Evolutionary conservation across 2,797 vertebrate genomes (phyloP).

Genomic region (Sebastes umbrosus): DNA sequence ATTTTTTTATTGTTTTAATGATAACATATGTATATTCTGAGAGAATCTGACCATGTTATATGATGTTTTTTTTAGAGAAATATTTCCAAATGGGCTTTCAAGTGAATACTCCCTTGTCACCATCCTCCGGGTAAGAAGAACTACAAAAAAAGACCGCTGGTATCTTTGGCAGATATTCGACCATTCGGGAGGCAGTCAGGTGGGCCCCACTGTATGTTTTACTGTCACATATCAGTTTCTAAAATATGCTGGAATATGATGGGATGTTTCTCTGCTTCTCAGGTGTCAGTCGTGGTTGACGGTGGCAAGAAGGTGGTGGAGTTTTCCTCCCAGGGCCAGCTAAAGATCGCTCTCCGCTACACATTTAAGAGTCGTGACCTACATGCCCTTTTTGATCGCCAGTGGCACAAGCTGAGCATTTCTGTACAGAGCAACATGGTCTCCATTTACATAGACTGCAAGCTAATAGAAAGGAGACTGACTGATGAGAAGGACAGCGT

Average conservation of each 20-base stretch:
- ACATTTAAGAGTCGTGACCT: slow-evolving; percentile 93
- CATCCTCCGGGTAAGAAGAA: slow-evolving; percentile 90
- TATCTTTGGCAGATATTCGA: slow-evolving; percentile 94
- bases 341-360: slow-evolving; percentile 86
- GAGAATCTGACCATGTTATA: slow-evolving; percentile 4
- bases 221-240: background rate
- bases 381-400: slow-evolving; percentile 92
- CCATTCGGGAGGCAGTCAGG: slow-evolving; percentile 88
- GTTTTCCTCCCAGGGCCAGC: slow-evolving; percentile 83
- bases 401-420: slow-evolving; percentile 96
- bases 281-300: slow-evolving; percentile 92
- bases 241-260: background rate
- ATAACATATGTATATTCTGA: background rate
- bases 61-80: slow-evolving; percentile 73
- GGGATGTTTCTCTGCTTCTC: slow-evolving; percentile 18
- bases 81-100: slow-evolving; percentile 91
- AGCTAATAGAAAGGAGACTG: slow-evolving; percentile 87
- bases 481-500: slow-evolving; percentile 82
- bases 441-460: slow-evolving; percentile 93
- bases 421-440: slow-evolving; percentile 85
- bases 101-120: slow-evolving; percentile 89
- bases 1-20: background rate
- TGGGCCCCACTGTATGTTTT: slow-evolving; percentile 63
- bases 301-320: slow-evolving; percentile 91
- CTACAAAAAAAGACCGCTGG: slow-evolving; percentile 95